Conservation (phyloP, 2,888 invertebrate species). For the Darwinula stevensoni region DNA sequence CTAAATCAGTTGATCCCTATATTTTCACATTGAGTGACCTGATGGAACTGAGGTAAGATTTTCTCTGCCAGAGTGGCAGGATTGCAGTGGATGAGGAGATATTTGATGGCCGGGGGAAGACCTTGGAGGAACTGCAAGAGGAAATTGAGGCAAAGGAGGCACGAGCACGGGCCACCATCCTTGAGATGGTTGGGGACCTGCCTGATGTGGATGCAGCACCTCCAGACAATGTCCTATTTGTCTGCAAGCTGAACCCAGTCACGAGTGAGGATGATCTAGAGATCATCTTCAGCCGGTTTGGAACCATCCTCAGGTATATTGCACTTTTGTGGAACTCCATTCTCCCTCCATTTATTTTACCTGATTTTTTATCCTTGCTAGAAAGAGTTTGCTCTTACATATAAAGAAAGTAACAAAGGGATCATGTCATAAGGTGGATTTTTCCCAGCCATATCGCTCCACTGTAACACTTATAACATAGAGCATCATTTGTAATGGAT, state of each 20-base stretch:
- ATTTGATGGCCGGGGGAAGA: slow-evolving; percentile 63
- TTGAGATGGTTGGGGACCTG: slow-evolving; percentile 93
- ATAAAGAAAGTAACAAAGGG: too few relatives aligned
- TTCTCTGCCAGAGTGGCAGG: too few relatives aligned
- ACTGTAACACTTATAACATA: too few relatives aligned
- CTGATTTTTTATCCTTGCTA: too few relatives aligned
- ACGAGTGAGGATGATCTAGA: slow-evolving; percentile 90
- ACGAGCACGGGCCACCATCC: slow-evolving; percentile 76
- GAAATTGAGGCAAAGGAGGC: slow-evolving; percentile 70
- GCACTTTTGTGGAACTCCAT: slow-evolving; percentile 5
- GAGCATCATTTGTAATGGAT: too few relatives aligned
- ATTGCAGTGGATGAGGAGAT: too few relatives aligned
- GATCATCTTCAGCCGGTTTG: slow-evolving; percentile 90
- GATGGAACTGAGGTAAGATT: too few relatives aligned
- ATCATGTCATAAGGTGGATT: too few relatives aligned
- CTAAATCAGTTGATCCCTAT: too few relatives aligned
- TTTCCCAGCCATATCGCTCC: too few relatives aligned
- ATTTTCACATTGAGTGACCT: too few relatives aligned
- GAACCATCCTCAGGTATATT: slow-evolving; percentile 39
- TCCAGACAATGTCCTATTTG: slow-evolving; percentile 94
- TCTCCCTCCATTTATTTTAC: slow-evolving; percentile 6
- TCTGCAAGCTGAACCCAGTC: slow-evolving; percentile 94
- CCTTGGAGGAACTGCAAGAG: slow-evolving; percentile 54
- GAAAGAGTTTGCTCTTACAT: too few relatives aligned
- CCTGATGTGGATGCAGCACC: slow-evolving; percentile 93